phyloP scores from a whole-genome alignment of 2,888 invertebrate genomes.

The Pycnomerus fuliginosus region DNA sequence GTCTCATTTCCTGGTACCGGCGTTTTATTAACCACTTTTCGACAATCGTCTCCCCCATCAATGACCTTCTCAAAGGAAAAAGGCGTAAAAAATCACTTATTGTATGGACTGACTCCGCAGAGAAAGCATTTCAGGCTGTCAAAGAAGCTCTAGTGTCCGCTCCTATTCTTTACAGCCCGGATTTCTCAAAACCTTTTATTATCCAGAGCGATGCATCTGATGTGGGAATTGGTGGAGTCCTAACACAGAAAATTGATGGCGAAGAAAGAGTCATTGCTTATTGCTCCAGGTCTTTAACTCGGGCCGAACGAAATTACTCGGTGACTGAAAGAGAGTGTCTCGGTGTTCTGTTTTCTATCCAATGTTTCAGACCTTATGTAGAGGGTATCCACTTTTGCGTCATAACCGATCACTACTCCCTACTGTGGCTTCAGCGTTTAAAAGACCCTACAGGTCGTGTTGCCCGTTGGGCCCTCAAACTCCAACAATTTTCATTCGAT shows the following conservation, averaged over 20 bases:
- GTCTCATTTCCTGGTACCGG: constrained; percentile 18
- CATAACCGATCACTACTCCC: too few relatives aligned
- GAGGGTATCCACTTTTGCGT: too few relatives aligned
- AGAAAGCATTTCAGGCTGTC: constrained; percentile 16
- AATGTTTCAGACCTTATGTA: constrained; percentile 23
- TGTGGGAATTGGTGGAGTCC: constrained; percentile 25
- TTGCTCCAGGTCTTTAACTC: constrained; percentile 22
- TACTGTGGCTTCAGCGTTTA: constrained; percentile 24
- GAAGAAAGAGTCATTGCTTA: constrained; percentile 29
- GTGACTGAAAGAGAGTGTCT: constrained; percentile 28
- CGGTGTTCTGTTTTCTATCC: constrained; percentile 25
- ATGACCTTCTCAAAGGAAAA: too few relatives aligned
- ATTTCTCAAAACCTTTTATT: constrained; percentile 23
- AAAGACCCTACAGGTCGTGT: constrained; percentile 24
- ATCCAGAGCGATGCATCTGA: constrained; percentile 25
- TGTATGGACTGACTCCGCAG: constrained; percentile 25
- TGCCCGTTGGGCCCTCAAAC: constrained; percentile 23
- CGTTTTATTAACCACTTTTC: constrained; percentile 16
- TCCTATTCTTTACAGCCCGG: constrained; percentile 29
- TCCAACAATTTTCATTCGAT: constrained; percentile 23
- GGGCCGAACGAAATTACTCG: constrained; percentile 18
- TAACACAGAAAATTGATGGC: constrained; percentile 24
- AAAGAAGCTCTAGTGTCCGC: constrained; percentile 27
- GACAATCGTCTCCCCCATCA: constrained; percentile 9
- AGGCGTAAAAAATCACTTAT: constrained; percentile 22